These are phyloP conservation scores for Cuniculus paca DNA, from an alignment of 2,797 vertebrate species.

Conservation along the genomic window DNA sequence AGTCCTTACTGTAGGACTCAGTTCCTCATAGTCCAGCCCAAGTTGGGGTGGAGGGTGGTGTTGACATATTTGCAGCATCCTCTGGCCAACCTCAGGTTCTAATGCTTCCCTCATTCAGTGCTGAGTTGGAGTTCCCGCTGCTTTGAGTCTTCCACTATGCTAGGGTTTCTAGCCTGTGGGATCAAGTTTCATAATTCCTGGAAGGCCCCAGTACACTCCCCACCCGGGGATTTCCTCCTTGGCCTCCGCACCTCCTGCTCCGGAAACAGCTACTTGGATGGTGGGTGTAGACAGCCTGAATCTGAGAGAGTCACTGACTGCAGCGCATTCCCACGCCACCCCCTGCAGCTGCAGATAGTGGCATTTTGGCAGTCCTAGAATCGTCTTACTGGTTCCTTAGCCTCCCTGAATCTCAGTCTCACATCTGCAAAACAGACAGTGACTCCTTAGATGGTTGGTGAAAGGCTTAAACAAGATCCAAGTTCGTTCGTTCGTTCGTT, in stretches of 20 bases:
- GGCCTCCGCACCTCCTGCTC: conserved; percentile 76
- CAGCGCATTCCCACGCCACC: not conserved
- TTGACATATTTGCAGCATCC: not conserved
- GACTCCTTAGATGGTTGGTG: not conserved
- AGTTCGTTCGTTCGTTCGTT: not conserved
- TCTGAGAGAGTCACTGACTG: not conserved
- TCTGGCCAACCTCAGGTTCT: not conserved
- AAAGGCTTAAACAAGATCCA: not conserved
- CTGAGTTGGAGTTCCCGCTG: conserved; percentile 66
- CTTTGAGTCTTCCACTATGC: conserved; percentile 41
- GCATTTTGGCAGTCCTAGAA: not conserved
- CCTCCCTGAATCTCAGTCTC: not conserved
- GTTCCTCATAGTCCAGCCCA: not conserved
- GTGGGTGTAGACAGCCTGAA: conserved; percentile 57
- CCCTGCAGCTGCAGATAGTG: not conserved
- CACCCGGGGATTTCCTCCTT: conserved; percentile 85
- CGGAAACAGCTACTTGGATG: conserved; percentile 75
- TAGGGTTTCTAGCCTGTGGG: conserved; percentile 44
- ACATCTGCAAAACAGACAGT: not conserved
- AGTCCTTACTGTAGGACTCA: not conserved
- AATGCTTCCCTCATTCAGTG: not conserved
- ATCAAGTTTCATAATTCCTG: conserved; percentile 85
- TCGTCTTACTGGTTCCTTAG: not conserved
- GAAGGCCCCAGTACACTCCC: conserved; percentile 80
- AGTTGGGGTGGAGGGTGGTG: not conserved